Conservation (phyloP, 2,113 vertebrate species). For the Chionis minor region DNA sequence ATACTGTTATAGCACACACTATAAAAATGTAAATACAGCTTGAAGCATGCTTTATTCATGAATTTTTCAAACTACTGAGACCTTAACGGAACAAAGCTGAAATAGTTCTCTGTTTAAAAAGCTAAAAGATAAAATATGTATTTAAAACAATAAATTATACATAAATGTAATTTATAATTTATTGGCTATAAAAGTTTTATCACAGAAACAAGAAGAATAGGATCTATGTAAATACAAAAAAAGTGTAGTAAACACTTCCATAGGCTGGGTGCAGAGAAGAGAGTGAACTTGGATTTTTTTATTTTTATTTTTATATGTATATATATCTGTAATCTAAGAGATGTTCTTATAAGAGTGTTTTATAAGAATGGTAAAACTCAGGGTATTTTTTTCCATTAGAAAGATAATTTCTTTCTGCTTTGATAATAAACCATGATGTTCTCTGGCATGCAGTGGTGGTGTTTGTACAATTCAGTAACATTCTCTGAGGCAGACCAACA, state of each 20-base stretch:
- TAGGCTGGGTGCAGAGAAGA: slow-evolving; percentile 5
- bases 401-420: not conserved
- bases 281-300: not conserved
- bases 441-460: not conserved
- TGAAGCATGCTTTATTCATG: slow-evolving; percentile 76
- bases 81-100: slow-evolving; percentile 71
- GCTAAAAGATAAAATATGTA: slow-evolving; percentile 77
- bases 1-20: slow-evolving; percentile 62
- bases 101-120: slow-evolving; percentile 68
- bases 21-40: slow-evolving; percentile 77
- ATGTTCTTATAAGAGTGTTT: not conserved
- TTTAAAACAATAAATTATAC: slow-evolving; percentile 79
- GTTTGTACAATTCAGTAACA: slow-evolving; percentile 32
- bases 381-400: not conserved
- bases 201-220: slow-evolving; percentile 70
- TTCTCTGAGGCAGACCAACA: not conserved
- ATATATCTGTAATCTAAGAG: not conserved
- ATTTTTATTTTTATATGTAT: slow-evolving; percentile 2
- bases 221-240: slow-evolving; percentile 63
- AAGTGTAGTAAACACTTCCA: slow-evolving; percentile 66
- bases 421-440: slow-evolving; percentile 16
- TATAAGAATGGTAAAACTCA: not conserved
- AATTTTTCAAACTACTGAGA: slow-evolving; percentile 71
- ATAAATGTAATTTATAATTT: slow-evolving; percentile 75
- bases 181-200: slow-evolving; percentile 76